Percentiles rank a stretch among this genome's conserved stretches.
Evolutionary conservation across 1,140 invertebrate genomes (phyloP).

Genomic region (Rhopalosiphum maidis): DNA sequence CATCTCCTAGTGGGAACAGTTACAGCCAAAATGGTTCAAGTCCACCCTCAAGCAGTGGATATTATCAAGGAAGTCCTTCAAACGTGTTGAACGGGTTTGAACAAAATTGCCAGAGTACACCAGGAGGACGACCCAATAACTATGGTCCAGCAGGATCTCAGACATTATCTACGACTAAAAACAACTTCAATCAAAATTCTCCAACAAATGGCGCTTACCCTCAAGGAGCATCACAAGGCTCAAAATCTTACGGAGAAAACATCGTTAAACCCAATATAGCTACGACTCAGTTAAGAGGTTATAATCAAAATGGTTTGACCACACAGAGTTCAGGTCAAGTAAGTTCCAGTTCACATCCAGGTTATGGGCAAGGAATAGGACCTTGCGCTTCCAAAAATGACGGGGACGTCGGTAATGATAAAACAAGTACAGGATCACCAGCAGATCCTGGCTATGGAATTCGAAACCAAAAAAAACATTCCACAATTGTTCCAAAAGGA

Average conservation of each 20-base stretch:
- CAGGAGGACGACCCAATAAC: background rate
- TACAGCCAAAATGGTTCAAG: background rate
- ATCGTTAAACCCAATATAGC: background rate
- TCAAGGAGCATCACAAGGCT: background rate
- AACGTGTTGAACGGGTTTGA: background rate
- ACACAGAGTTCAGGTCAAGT: background rate
- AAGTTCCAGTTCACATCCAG: background rate
- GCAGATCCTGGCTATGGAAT: background rate
- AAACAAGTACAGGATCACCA: background rate
- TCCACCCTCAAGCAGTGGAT: background rate
- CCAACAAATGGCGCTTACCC: background rate
- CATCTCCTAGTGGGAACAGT: background rate
- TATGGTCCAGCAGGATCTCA: background rate
- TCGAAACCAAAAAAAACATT: slow-evolving; percentile 13
- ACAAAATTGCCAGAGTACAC: background rate
- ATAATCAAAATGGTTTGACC: background rate
- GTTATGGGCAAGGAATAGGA: background rate
- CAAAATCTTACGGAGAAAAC: background rate
- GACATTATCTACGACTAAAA: background rate
- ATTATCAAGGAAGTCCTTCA: background rate
- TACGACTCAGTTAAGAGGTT: background rate
- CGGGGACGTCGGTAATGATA: no score
- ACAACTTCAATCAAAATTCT: background rate
- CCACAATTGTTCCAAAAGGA: slow-evolving; percentile 1
- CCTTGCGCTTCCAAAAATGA: background rate